Evolutionary conservation across 2,797 vertebrate species (phyloP), one percentile per base, ranked within the genome.

Genomic region (Chanos chanos): DNA sequence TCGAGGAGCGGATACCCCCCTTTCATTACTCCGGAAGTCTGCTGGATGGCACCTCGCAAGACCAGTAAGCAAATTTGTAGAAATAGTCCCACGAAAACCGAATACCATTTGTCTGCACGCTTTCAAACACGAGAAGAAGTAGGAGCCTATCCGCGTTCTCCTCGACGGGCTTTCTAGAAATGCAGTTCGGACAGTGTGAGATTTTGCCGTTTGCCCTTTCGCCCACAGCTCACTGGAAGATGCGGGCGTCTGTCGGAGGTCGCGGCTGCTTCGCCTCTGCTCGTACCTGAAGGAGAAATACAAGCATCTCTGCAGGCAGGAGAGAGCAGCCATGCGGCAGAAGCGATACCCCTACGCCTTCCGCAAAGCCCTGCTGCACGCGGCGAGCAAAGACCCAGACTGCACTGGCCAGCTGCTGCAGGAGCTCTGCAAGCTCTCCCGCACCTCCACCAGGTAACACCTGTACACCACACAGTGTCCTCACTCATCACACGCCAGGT

Each of bases 281-380:
- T 93, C 95, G 72, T 97, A 97, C 86, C 92, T 99, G 82, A 94
- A 92, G 87, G 93, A 98, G 83, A 97, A 96, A 83, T 98, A 99
- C 80, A 95, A 94, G 91, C 94, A 97, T 90, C 94, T 99, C 83
- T 99, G 94, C 86, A 90, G 94, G 83, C 92, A 95, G 90, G 95
- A 98, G 87, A 90, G 94, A 82, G 92, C 92, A 64, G 93, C 92
- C 74, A 91, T 93, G 45, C 94, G 92, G 61, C 95, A 96, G 76
- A 94, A 92, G 87, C 94, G 94, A 82, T 96, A 94, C 87, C 92
- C 91, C 74, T 93, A 95, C 57, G 87, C 92, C 4, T 92, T 98
- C 74, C 90, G 94, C 79, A 98, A 93, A 88, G 94, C 95, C 62
- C 86, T 99, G 88, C 88, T 98, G 81, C 94, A 94, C 59, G 96